These are phyloP conservation scores for Chlorodrepanis virens DNA, from an alignment of 2,113 vertebrate genomes.

Conservation along the genomic window DNA sequence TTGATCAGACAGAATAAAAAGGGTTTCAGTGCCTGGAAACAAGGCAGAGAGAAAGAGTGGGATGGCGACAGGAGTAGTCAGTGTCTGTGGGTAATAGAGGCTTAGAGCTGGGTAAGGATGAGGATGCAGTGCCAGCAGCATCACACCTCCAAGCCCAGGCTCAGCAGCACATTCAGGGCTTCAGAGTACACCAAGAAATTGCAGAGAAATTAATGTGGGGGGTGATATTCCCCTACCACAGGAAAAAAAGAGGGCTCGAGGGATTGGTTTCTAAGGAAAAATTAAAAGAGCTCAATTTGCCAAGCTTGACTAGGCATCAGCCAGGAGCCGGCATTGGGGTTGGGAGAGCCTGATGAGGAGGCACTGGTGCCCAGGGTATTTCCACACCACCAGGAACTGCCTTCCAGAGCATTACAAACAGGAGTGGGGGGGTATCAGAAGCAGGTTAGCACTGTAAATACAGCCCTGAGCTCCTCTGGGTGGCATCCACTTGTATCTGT, in stretches of 20 bases:
- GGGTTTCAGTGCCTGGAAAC: neutral
- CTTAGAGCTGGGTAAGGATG: neutral
- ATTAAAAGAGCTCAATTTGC: constrained; percentile 6
- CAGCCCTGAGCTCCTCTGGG: neutral
- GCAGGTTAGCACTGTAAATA: neutral
- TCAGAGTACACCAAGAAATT: neutral
- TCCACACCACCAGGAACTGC: neutral
- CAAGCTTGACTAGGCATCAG: neutral
- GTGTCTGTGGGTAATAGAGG: neutral
- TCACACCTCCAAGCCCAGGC: neutral
- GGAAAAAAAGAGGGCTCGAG: neutral
- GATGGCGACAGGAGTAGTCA: neutral
- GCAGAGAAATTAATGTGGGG: neutral
- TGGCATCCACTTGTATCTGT: neutral
- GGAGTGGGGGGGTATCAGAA: neutral
- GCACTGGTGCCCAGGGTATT: neutral
- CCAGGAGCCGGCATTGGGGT: neutral
- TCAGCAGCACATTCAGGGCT: neutral
- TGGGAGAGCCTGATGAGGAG: neutral
- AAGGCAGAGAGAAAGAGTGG: neutral
- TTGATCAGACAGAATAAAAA: neutral
- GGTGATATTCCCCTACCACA: neutral
- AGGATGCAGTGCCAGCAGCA: neutral
- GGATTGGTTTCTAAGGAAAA: neutral
- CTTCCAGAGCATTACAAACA: neutral